Evolutionary conservation across 2,888 invertebrate genomes (phyloP).

Genomic region (Acronicta alni): DNA sequence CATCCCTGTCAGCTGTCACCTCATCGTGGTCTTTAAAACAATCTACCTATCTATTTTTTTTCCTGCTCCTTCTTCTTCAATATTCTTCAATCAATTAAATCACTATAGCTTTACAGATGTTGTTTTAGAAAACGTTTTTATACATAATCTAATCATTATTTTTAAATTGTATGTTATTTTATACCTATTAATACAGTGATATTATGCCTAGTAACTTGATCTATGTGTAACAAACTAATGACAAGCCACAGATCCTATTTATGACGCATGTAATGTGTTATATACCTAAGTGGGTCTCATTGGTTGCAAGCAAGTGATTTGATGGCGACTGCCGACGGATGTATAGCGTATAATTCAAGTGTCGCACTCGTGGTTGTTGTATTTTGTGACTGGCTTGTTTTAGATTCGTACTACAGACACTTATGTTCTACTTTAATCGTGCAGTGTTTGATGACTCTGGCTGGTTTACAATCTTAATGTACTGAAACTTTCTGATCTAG

Average conservation of each 20-base stretch:
- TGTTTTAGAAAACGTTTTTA: too few species aligned
- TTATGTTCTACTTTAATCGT: constrained; percentile 23
- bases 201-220: constrained; percentile 1
- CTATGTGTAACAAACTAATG: not conserved
- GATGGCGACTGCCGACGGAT: too few species aligned
- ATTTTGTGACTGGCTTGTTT: constrained; percentile 31
- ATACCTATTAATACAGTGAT: constrained; percentile 8
- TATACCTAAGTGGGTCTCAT: not conserved
- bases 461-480: not conserved
- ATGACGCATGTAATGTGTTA: too few species aligned
- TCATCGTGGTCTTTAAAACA: too few species aligned
- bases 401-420: constrained; percentile 2
- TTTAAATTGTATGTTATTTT: not conserved
- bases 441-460: not conserved
- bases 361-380: constrained; percentile 53
- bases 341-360: not conserved
- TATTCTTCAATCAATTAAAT: too few species aligned
- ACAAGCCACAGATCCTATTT: not conserved
- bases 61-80: too few species aligned
- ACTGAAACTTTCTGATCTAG: not conserved
- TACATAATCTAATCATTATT: not conserved
- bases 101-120: too few species aligned
- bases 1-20: too few species aligned
- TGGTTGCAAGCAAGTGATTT: not conserved
- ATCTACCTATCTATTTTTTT: too few species aligned